Percentiles rank a stretch among this genome's conserved stretches.
These are phyloP conservation scores for Microctenopoma lineatum DNA, from an alignment of 2,797 vertebrate species.

Conservation along the genomic window DNA sequence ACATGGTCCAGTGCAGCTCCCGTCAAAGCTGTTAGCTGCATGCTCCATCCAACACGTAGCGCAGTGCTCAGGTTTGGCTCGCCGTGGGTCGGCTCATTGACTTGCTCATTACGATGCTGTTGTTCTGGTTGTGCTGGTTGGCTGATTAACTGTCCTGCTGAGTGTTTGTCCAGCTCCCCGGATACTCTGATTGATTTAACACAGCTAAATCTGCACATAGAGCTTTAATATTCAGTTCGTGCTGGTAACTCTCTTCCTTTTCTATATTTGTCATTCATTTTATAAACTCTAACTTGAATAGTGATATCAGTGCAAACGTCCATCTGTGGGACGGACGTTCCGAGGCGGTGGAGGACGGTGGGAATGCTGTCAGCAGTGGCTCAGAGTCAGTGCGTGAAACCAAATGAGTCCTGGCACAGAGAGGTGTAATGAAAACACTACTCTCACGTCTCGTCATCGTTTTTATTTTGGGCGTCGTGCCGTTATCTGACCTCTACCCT, in stretches of 20 bases:
- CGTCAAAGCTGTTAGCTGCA: conserved; percentile 47
- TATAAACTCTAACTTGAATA: not conserved
- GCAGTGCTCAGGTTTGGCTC: not conserved
- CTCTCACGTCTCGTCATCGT: not conserved
- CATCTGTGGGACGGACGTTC: conserved; percentile 19
- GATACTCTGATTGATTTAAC: not conserved
- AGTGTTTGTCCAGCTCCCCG: not conserved
- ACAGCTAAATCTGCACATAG: not conserved
- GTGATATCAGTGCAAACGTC: conserved; percentile 19
- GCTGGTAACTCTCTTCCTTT: not conserved
- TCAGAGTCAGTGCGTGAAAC: conserved; percentile 21
- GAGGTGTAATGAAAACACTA: conserved; percentile 22
- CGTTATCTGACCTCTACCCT: conserved; percentile 23
- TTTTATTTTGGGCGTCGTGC: no score
- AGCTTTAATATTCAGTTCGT: not conserved
- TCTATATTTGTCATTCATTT: conserved; percentile 2
- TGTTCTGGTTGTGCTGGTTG: not conserved
- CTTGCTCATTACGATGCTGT: not conserved
- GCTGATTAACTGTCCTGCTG: not conserved
- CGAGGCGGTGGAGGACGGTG: not conserved
- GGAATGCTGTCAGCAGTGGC: conserved; percentile 28
- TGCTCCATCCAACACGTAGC: conserved; percentile 6
- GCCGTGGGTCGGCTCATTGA: not conserved
- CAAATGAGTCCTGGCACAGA: conserved; percentile 20
- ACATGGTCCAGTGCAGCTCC: conserved; percentile 1